phyloP scores from a whole-genome alignment of 2,113 vertebrate genomes.

The Nannobrachium achirus region DNA sequence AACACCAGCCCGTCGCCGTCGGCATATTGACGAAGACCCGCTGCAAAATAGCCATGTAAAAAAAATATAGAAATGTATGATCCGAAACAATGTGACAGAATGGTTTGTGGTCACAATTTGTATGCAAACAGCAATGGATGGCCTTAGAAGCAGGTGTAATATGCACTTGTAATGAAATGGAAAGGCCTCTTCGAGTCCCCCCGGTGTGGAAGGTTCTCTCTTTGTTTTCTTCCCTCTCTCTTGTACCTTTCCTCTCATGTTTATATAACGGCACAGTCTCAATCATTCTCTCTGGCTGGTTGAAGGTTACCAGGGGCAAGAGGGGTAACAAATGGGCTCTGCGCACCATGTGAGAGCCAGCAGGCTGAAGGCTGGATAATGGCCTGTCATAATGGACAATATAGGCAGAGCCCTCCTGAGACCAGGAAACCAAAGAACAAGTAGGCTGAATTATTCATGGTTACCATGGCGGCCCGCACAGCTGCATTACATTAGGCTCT shows the following conservation, averaged over 20 bases:
- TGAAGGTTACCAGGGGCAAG: constrained; percentile 90
- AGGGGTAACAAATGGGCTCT: constrained; percentile 84
- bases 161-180: constrained; percentile 80
- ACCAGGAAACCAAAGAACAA: constrained; percentile 84
- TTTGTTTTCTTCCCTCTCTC: constrained; percentile 69
- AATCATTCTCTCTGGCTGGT: constrained; percentile 92
- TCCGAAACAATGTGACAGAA: constrained; percentile 41
- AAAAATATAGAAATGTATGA: constrained; percentile 30
- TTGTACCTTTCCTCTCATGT: constrained; percentile 82
- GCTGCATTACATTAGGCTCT: constrained; percentile 89
- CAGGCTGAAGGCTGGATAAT: constrained; percentile 94
- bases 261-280: constrained; percentile 92
- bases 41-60: too few species aligned
- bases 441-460: constrained; percentile 96
- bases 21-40: too few species aligned
- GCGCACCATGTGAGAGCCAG: constrained; percentile 89
- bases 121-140: constrained; percentile 71
- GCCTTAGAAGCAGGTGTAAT: constrained; percentile 73
- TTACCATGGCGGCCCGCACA: constrained; percentile 80
- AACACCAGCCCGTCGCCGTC: too few species aligned
- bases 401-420: constrained; percentile 88
- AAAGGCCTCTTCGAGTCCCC: constrained; percentile 71
- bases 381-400: constrained; percentile 97
- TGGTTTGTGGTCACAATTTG: constrained; percentile 55
- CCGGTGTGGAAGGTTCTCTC: constrained; percentile 65